Conservation (phyloP, 2,797 vertebrate species). For the Alfaro cultratus region DNA sequence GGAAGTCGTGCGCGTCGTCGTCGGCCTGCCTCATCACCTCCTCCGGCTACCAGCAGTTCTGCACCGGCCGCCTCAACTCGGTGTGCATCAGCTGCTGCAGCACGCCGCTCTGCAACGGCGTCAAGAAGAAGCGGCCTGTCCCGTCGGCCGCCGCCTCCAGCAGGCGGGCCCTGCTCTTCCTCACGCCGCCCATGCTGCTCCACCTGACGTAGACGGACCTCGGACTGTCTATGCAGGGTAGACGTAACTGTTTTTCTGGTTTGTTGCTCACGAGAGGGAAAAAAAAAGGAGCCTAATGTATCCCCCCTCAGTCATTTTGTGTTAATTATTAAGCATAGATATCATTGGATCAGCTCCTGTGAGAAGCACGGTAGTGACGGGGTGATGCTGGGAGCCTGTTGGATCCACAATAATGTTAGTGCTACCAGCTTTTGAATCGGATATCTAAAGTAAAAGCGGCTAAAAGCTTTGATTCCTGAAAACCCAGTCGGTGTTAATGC, state of each 20-base stretch:
- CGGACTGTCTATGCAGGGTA: too few species aligned
- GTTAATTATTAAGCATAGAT: neutral
- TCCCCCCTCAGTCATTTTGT: neutral
- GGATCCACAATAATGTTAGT: neutral
- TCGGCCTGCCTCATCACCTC: slow-evolving; percentile 96
- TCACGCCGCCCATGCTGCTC: slow-evolving; percentile 39
- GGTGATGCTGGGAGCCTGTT: neutral
- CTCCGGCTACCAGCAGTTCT: slow-evolving; percentile 98
- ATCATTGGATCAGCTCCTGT: neutral
- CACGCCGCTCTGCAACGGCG: slow-evolving; percentile 95
- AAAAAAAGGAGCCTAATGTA: neutral
- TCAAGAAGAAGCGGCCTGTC: slow-evolving; percentile 85
- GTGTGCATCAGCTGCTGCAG: slow-evolving; percentile 99
- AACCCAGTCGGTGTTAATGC: neutral
- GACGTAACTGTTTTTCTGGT: neutral
- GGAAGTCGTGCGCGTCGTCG: slow-evolving; percentile 95
- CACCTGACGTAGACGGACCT: slow-evolving; percentile 41
- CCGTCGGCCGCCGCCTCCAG: slow-evolving; percentile 44
- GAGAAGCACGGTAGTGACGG: neutral
- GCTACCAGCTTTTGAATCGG: neutral
- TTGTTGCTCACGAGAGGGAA: too few species aligned
- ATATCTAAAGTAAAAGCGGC: neutral
- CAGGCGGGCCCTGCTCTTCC: neutral
- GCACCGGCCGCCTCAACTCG: slow-evolving; percentile 93
- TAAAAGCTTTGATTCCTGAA: neutral